Conservation (phyloP, 2,113 vertebrate genomes). For the Hystrix brachyura region DNA sequence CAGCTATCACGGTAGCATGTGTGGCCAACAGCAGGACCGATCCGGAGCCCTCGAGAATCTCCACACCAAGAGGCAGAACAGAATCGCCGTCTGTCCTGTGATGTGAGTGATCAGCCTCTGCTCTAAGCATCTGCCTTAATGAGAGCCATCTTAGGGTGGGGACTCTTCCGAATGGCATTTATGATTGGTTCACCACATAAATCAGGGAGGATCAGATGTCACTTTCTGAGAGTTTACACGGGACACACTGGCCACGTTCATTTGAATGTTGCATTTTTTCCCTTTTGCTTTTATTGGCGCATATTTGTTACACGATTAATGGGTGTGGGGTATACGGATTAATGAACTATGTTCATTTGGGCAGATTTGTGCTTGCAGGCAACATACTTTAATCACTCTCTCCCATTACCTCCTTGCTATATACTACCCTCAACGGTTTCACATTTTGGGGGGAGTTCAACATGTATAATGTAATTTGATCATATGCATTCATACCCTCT, state of each 20-base stretch:
- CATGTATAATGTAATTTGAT: background rate
- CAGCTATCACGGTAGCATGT: background rate
- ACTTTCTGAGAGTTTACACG: background rate
- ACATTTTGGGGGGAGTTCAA: background rate
- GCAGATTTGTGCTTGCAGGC: background rate
- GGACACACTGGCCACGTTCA: background rate
- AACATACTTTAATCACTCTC: background rate
- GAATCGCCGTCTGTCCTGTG: background rate
- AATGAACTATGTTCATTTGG: background rate
- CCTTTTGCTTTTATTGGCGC: background rate
- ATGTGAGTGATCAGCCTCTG: background rate
- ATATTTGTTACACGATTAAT: background rate
- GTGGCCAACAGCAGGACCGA: background rate
- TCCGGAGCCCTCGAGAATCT: background rate
- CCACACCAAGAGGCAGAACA: conserved; percentile 27
- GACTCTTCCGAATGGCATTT: conserved; percentile 10
- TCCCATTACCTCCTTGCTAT: background rate
- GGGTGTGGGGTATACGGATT: background rate
- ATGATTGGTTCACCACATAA: background rate
- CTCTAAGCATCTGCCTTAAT: background rate
- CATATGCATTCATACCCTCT: background rate
- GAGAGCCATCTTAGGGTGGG: background rate
- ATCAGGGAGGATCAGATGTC: background rate
- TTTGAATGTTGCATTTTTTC: background rate
- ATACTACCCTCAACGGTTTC: background rate